These are phyloP conservation scores for Bursaphelenchus mucronatus DNA, from an alignment of 1,140 invertebrate species.

Conservation along the genomic window DNA sequence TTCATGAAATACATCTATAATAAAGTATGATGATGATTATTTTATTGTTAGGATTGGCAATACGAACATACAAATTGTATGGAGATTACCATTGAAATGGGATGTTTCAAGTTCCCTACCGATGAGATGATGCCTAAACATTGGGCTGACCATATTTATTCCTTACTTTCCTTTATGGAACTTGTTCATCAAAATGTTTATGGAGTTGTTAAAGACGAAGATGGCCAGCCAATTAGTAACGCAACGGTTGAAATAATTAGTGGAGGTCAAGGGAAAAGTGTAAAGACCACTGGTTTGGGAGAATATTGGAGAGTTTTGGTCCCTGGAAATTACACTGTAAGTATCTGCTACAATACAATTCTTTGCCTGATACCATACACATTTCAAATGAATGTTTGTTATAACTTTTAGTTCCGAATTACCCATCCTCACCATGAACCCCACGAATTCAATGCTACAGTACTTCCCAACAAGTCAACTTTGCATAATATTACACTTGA, in stretches of 20 bases:
- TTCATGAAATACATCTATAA: background rate
- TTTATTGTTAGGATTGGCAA: constrained; percentile 74
- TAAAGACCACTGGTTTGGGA: constrained; percentile 71
- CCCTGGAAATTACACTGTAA: constrained; percentile 81
- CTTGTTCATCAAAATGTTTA: constrained; percentile 80
- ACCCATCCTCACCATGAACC: constrained; percentile 32
- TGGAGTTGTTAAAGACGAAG: constrained; percentile 76
- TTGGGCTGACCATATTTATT: constrained; percentile 82
- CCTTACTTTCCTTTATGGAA: constrained; percentile 79
- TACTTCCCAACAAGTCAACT: constrained; percentile 18
- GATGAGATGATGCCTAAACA: constrained; percentile 71
- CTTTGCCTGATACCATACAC: background rate
- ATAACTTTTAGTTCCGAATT: constrained; percentile 33
- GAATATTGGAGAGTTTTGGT: constrained; percentile 87
- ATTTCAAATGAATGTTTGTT: background rate
- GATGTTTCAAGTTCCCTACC: constrained; percentile 84
- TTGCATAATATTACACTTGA: constrained; percentile 40
- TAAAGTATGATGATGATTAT: constrained; percentile 3
- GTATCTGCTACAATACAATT: constrained; percentile 4
- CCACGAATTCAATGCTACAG: constrained; percentile 29
- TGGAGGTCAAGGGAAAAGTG: constrained; percentile 69
- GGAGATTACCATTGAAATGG: constrained; percentile 88
- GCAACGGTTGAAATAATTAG: constrained; percentile 71
- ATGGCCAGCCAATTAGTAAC: constrained; percentile 70
- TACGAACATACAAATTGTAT: constrained; percentile 85